Base-by-base conservation (phyloP, 2,797 vertebrate species). In the Myotis myotis region DNA sequence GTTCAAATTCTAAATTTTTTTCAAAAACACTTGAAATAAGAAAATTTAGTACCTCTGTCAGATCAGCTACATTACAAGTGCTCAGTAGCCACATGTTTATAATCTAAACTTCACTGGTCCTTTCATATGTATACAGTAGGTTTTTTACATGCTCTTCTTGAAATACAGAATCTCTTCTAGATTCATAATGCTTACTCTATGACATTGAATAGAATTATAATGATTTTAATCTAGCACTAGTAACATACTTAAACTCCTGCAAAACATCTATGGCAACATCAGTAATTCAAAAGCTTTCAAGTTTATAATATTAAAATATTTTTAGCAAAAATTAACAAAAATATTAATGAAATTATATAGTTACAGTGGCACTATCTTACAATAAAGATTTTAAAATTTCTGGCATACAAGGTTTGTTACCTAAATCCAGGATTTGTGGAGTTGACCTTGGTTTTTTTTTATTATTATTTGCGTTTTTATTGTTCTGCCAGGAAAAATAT, bases 1-100 rank as follows among this genome's bases (percentile, higher is more conserved):
- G 38, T 83, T 83, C 53, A 87, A 62, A 30, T 72, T 17, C 49
- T 74, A 22, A 87, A 68, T 55, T 90, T 95, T 92, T 95, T 92
- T 74, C 25, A 90, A 57, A 87, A 94, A 75, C 89, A 87, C 33
- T 68, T 80, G 17, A 79, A 85, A 49, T 64, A 64, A 57, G 87
- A 75, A 90, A 64, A 70, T 89, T 91, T 44, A 88, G 12, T 51
- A 62, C 8, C 25, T 79, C 22, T 87, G 23, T 75, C 83, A 83
- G 8, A 49, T 72, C 47, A 62, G 5, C 71, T 28, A 84, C 64
- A 76, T 87, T 74, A 74, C 36, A 94, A 53, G 13, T 75, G 6
- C 33, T 91, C 8, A 15, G 4, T 64, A 72, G 53, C n/a, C 33
- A 87, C 9, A 81, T 71, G 17, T 71, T 30, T 87, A 0, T 80